These are phyloP conservation scores for Drosophila meridiana DNA, from an alignment of 2,888 invertebrate species.

Conservation along the genomic window DNA sequence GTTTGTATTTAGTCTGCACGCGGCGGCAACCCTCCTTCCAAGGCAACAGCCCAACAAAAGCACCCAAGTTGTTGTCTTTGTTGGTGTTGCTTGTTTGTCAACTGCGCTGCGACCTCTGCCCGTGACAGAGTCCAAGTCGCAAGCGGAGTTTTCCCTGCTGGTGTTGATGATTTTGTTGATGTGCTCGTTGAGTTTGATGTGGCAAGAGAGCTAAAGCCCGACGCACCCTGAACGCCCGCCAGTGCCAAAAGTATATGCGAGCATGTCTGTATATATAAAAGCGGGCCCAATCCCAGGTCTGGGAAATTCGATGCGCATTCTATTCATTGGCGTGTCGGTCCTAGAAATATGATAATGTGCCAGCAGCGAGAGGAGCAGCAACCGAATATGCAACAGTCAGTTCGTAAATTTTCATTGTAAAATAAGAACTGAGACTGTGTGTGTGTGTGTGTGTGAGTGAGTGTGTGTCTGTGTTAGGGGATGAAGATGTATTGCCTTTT, in stretches of 20 bases:
- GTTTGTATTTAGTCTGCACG: constrained; percentile 73
- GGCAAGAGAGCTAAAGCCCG: constrained; percentile 22
- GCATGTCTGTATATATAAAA: constrained; percentile 8
- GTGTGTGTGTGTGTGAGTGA: not conserved
- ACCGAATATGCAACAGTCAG: constrained; percentile 64
- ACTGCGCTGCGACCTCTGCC: constrained; percentile 69
- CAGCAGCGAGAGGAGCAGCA: constrained; percentile 49
- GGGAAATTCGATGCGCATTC: constrained; percentile 83
- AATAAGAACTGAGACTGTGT: constrained; percentile 51
- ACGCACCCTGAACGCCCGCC: constrained; percentile 14
- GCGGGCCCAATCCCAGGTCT: constrained; percentile 50
- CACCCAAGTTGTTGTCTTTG: constrained; percentile 48
- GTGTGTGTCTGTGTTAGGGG: constrained; percentile 56
- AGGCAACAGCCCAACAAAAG: constrained; percentile 9
- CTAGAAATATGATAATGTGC: constrained; percentile 82
- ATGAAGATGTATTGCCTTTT: constrained; percentile 83
- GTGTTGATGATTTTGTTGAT: constrained; percentile 78
- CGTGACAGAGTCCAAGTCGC: constrained; percentile 40
- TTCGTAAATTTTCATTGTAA: constrained; percentile 79
- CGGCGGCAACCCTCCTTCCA: constrained; percentile 67
- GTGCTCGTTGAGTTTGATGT: constrained; percentile 77
- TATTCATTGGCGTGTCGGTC: constrained; percentile 80
- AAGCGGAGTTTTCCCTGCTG: constrained; percentile 48
- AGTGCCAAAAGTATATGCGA: not conserved
- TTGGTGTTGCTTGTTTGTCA: constrained; percentile 85